Conservation (phyloP, 2,113 vertebrate genomes). For the Neodontobutis hainanensis region DNA sequence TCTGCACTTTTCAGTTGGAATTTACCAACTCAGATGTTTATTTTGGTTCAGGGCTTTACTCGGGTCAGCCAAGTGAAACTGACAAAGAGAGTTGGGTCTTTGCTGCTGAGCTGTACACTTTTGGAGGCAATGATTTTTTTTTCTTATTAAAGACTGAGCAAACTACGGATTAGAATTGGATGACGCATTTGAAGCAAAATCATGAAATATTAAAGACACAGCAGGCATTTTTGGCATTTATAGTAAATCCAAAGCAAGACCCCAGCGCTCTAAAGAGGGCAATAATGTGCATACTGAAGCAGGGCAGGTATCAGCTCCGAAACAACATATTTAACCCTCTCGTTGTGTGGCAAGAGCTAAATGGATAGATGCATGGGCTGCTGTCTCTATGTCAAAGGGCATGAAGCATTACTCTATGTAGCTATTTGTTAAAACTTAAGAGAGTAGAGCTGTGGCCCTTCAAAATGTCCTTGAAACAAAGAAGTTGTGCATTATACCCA, state of each 20-base stretch:
- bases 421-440: conserved; percentile 17
- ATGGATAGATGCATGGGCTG: conserved; percentile 1
- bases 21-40: background rate
- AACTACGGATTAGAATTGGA: no score
- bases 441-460: conserved; percentile 44
- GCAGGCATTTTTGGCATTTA: no score
- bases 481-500: conserved; percentile 30
- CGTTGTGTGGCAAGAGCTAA: background rate
- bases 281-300: no score
- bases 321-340: no score
- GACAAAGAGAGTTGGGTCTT: background rate
- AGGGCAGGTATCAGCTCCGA: no score
- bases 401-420: conserved; percentile 1
- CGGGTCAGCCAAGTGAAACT: background rate
- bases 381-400: conserved; percentile 16
- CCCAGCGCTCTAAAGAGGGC: no score
- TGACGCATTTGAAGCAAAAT: no score
- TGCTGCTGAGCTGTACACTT: no score
- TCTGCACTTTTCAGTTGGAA: background rate
- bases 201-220: no score
- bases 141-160: no score
- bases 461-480: conserved; percentile 58
- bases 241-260: no score
- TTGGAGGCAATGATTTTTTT: no score
- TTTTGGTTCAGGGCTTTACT: background rate